A percentile compares a stretch with the other conserved stretches of the same genome.
Evolutionary conservation across 2,113 vertebrate genomes (phyloP).

Genomic region (Pituophis catenifer): DNA sequence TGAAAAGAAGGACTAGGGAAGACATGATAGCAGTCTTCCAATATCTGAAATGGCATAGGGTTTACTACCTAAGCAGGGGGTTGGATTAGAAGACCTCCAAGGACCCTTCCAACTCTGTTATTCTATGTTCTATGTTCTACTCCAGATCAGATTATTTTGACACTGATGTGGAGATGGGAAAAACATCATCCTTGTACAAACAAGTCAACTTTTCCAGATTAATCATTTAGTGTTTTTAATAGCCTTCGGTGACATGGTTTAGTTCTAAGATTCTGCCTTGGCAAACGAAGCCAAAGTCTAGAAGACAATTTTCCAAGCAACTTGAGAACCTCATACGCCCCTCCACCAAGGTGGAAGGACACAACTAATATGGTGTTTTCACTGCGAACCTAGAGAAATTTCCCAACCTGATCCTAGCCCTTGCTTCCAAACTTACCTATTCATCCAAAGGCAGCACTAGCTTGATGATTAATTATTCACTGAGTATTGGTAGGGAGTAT

Average conservation of each 20-base stretch:
- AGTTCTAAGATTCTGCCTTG: not conserved
- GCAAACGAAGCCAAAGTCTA: not conserved
- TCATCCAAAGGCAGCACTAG: not conserved
- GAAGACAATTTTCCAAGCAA: not conserved
- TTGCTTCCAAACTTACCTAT: not conserved
- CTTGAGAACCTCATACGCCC: not conserved
- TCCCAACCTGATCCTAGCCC: not conserved
- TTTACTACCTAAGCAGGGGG: too few relatives aligned
- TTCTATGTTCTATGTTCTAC: too few relatives aligned
- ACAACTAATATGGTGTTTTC: not conserved
- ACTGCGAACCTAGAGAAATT: not conserved
- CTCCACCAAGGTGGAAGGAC: not conserved
- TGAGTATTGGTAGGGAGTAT: not conserved
- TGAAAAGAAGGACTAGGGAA: too few relatives aligned
- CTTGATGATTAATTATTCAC: not conserved
- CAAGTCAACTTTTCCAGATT: not conserved
- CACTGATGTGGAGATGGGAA: not conserved
- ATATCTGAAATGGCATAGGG: too few relatives aligned
- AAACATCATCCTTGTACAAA: not conserved
- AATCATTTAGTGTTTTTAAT: not conserved
- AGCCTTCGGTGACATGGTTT: not conserved
- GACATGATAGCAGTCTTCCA: too few relatives aligned
- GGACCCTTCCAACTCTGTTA: too few relatives aligned
- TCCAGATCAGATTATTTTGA: constrained; percentile 18
- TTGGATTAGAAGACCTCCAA: too few relatives aligned